Conservation (phyloP, 2,113 vertebrate genomes). For the Pelmatolapia mariae region DNA sequence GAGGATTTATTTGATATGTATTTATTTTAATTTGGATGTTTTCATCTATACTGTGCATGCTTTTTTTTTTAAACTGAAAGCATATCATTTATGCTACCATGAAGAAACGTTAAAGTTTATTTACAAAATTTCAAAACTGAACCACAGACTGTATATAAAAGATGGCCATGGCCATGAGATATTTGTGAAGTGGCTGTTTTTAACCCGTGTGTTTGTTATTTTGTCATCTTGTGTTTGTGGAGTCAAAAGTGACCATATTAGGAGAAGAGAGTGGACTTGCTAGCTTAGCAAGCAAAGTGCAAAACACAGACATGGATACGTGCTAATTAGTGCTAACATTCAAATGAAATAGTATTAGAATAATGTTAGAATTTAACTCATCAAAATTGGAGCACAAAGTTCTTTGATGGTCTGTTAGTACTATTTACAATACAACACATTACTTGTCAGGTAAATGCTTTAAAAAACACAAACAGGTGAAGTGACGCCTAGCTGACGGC, state of each 20-base stretch:
- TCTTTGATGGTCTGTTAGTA: neutral
- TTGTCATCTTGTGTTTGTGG: neutral
- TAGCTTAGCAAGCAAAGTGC: neutral
- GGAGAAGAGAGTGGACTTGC: neutral
- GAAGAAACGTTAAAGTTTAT: neutral
- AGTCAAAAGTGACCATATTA: neutral
- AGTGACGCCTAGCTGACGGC: neutral
- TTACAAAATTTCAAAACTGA: neutral
- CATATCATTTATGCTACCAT: neutral
- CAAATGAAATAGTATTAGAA: neutral
- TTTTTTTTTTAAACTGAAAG: neutral
- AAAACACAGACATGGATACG: neutral
- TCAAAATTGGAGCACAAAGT: neutral
- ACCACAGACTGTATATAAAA: neutral
- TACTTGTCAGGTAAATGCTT: neutral
- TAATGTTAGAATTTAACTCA: neutral
- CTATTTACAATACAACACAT: neutral
- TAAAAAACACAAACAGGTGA: neutral
- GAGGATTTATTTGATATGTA: neutral
- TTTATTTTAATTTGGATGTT: neutral
- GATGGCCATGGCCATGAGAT: neutral
- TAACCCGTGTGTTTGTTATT: neutral
- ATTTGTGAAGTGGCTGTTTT: neutral
- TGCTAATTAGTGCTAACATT: neutral
- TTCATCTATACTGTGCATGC: neutral